phyloP scores from a whole-genome alignment of 2,888 invertebrate species.

The Calameuta idolon region DNA sequence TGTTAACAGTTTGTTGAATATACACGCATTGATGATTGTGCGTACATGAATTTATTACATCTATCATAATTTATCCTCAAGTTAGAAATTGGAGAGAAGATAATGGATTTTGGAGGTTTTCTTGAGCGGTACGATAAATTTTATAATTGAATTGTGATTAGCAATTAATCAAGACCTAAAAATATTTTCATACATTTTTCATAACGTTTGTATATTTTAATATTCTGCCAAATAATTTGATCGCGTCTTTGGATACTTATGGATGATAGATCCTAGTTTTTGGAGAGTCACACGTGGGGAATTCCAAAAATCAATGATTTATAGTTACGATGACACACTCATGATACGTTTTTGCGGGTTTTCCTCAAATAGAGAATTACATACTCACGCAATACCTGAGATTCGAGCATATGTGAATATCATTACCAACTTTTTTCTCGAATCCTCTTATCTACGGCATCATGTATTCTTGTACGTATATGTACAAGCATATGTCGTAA shows the following conservation, averaged over 20 bases:
- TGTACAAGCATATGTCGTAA: not conserved
- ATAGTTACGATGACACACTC: not conserved
- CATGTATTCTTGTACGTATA: not conserved
- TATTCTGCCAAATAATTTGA: no score
- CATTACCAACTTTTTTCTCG: no score
- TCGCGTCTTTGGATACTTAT: not conserved
- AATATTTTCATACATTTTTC: no score
- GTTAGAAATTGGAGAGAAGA: no score
- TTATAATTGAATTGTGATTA: no score
- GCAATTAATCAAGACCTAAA: no score
- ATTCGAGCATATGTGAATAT: not conserved
- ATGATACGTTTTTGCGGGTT: not conserved
- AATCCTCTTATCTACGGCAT: not conserved
- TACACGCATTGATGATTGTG: not conserved
- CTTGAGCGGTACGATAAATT: no score
- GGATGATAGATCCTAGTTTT: not conserved
- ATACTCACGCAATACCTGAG: not conserved
- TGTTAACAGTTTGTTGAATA: conserved; percentile 1
- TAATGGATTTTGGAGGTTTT: no score
- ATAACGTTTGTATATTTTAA: no score
- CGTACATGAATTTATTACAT: conserved; percentile 8
- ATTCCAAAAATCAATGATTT: not conserved
- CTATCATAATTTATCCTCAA: conserved; percentile 5
- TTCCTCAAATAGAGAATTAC: not conserved
- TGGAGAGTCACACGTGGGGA: not conserved